These are phyloP conservation scores for Drosophila subpulchrella DNA, from an alignment of 1,140 invertebrate genomes.

Conservation along the genomic window DNA sequence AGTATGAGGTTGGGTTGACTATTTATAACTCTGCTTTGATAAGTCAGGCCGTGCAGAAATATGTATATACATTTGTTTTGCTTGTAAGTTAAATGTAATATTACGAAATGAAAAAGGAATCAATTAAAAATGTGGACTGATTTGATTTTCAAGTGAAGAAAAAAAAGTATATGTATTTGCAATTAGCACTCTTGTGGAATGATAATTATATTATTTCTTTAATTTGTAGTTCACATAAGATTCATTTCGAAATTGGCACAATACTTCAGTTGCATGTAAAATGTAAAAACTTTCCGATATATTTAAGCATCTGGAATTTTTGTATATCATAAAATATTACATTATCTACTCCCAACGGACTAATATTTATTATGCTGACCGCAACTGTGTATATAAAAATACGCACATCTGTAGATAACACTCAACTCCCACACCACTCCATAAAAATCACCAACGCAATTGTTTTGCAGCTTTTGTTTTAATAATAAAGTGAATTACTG, in stretches of 20 bases:
- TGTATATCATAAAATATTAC: background rate
- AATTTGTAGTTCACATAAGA: too few species aligned
- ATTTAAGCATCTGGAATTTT: background rate
- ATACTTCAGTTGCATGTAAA: too few species aligned
- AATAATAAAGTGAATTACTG: conserved; percentile 60
- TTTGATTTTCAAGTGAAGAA: too few species aligned
- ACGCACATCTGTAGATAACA: conserved; percentile 31
- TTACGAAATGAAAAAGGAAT: background rate
- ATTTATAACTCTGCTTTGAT: conserved; percentile 13
- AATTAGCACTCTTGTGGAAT: too few species aligned
- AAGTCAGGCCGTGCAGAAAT: conserved; percentile 5
- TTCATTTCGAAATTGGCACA: too few species aligned
- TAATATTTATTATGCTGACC: background rate
- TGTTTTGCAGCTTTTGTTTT: conserved; percentile 51
- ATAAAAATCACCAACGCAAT: conserved; percentile 12
- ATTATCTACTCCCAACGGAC: background rate
- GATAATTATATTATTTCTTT: too few species aligned
- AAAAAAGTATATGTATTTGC: too few species aligned
- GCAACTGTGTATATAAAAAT: conserved; percentile 3
- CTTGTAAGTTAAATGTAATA: background rate
- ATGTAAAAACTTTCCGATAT: too few species aligned
- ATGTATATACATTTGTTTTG: background rate
- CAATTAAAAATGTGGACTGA: too few species aligned
- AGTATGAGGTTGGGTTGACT: background rate
- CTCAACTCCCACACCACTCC: background rate